Base-by-base conservation (phyloP, 1,140 invertebrate species). In the Solenopsis invicta region DNA sequence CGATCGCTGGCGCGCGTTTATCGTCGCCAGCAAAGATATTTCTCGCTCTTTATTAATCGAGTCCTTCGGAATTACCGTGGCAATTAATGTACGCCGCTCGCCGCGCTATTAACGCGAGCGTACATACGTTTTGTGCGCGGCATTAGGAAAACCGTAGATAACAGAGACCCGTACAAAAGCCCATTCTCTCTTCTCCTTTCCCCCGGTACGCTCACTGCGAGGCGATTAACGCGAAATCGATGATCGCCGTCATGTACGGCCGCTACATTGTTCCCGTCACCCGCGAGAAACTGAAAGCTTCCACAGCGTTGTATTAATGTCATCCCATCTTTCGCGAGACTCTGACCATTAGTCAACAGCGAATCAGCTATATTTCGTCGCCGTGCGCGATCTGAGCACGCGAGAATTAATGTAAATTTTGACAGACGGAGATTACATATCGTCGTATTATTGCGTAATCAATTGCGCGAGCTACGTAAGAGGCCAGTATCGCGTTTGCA, bases 31-130 rank as follows among this genome's bases (percentile, higher is more conserved):
- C 82, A 62, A 56, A 86, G 74, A 54, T 78, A 78, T 78, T 86
- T 71, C 50, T 69, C 10, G 21, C 76, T 37, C 48, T 71, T 86
- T 80, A 86, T 86, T 86, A 86, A 86, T 86, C 59, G 85, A 86
- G 52, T 80, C 76, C 64, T 81, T 61, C 18, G 61, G 62, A 54
- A 86, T 86, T 81, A 86, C 62, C 54, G n/a, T 50, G 64, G 66
- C 76, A 81, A 86, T 86, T 86, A 71, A 86, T 78, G 59, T 34
- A 29, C 59, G n/a, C 24, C 59, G 48, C 59, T 37, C 12, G 59
- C 81, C 12, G 29, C 34, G 72, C 74, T 54, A 86, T 86, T 86
- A 86, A 78, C 75, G 21, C 50, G n/a, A 71, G 12, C 56, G 54
- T 54, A 85, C 50, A 75, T 76, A 69, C 62, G 18, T 77, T 61